Evolutionary conservation across 2,888 invertebrate genomes (phyloP), one percentile per base, ranked within the genome.

Genomic region (Dichetophora obliterata): DNA sequence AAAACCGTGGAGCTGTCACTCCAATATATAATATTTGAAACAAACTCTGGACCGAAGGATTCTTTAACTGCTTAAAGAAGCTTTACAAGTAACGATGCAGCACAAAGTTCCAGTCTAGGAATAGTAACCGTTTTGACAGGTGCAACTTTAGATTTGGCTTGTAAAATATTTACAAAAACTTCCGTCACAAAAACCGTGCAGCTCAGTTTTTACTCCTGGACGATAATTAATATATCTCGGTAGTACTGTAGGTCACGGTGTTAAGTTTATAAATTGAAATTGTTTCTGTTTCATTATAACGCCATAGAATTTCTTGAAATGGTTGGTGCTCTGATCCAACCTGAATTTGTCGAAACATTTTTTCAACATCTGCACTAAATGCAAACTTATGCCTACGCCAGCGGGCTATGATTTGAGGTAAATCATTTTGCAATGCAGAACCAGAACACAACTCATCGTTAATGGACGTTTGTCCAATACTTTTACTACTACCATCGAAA

Each of bases 281-380:
- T 11, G 72, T 70, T 31, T 77, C 75, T n/a, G 6, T 22, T 2
- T 48, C 19, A 1, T 9, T 68, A 14, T 6, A 27, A 11, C 77
- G 66, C 78, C 80, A 80, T 11, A 80, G 69, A 68, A 81, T 79
- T 22, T 76, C 79, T n/a, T 80, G 81, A 75, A 52, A 80, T 50
- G 59, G 16, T 50, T 59, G 65, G 37, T 77, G 77, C 2, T 69
- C 48, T 2, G 34, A 19, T 31, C 19, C 50, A n/a, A 79, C 77
- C 24, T 61, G 71, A n/a, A 80, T 72, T 52, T 79, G 78, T 1
- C 77, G 61, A 50, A 78, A 78, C 80, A 80, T 80, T 52, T 80
- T 79, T 5, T 78, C 78, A 31, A 80, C 79, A 54, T 79, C 71
- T 0, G 80, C 77, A 16, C 74, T 70, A 34, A 80, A 74, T 0